phyloP scores from a whole-genome alignment of 2,888 invertebrate genomes.

The Dugesia japonica region DNA sequence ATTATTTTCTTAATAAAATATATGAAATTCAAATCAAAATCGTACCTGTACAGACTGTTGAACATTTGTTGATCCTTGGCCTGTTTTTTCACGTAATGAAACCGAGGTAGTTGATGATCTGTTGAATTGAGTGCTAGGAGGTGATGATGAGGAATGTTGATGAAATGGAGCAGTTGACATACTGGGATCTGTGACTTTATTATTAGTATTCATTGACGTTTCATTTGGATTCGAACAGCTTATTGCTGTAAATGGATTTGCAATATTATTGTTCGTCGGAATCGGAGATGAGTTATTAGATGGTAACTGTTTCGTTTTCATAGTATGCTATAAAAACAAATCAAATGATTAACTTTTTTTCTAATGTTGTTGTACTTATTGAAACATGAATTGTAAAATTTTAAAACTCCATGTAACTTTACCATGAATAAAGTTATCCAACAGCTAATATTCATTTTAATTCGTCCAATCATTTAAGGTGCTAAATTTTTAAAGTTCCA shows the following conservation, averaged over 20 bases:
- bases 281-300: not conserved
- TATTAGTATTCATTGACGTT: not conserved
- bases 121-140: not conserved
- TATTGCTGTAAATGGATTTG: not conserved
- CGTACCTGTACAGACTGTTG: not conserved
- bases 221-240: not conserved
- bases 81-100: not conserved
- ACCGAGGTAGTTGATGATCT: slow-evolving; percentile 1
- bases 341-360: too few species aligned
- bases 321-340: not conserved
- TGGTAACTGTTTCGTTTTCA: not conserved
- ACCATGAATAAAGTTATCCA: too few species aligned
- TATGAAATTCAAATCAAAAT: not conserved
- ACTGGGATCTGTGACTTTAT: not conserved
- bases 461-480: too few species aligned
- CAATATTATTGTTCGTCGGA: not conserved
- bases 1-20: not conserved
- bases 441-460: too few species aligned
- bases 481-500: too few species aligned
- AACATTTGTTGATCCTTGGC: not conserved
- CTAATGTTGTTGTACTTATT: too few species aligned
- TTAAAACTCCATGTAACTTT: too few species aligned
- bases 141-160: slow-evolving; percentile 2
- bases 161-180: slow-evolving; percentile 6
- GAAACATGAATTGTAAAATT: too few species aligned